A percentile compares a stretch with the other conserved stretches of the same genome.
Evolutionary conservation across 2,888 invertebrate species (phyloP).

Genomic region (Amblyjoppa fuscipennis): DNA sequence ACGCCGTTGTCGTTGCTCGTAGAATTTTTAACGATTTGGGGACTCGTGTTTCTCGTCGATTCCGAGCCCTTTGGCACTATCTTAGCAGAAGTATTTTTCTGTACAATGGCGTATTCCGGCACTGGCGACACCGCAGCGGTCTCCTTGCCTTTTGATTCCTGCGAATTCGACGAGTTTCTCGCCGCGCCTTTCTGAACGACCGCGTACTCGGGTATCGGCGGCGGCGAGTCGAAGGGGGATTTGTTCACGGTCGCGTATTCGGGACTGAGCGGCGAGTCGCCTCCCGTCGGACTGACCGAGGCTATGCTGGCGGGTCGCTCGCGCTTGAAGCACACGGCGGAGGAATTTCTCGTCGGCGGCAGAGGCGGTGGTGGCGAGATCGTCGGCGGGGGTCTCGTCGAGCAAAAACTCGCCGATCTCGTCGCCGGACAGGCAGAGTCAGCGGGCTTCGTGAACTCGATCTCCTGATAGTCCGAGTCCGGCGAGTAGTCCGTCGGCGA

Average conservation of each 20-base stretch:
- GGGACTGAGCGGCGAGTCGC: conserved; percentile 77
- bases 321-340: conserved; percentile 75
- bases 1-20: conserved; percentile 59
- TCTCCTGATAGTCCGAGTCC: conserved; percentile 71
- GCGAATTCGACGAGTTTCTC: background rate
- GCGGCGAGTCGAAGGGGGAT: conserved; percentile 74
- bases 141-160: conserved; percentile 43
- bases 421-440: conserved; percentile 80
- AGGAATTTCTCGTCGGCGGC: conserved; percentile 80
- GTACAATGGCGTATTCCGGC: conserved; percentile 83
- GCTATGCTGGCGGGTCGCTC: conserved; percentile 81
- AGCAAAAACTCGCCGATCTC: conserved; percentile 88
- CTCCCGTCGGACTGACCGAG: conserved; percentile 71
- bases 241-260: conserved; percentile 81
- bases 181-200: conserved; percentile 78
- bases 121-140: conserved; percentile 61
- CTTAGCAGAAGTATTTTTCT: conserved; percentile 74
- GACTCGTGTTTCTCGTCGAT: conserved; percentile 40
- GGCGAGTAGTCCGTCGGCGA: conserved; percentile 65
- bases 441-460: conserved; percentile 67
- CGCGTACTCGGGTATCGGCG: conserved; percentile 81
- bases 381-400: conserved; percentile 84
- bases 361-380: conserved; percentile 86
- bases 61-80: conserved; percentile 64
- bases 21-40: conserved; percentile 44